Conservation (phyloP, 2,797 vertebrate genomes). For the Arnoldichthys spilopterus region DNA sequence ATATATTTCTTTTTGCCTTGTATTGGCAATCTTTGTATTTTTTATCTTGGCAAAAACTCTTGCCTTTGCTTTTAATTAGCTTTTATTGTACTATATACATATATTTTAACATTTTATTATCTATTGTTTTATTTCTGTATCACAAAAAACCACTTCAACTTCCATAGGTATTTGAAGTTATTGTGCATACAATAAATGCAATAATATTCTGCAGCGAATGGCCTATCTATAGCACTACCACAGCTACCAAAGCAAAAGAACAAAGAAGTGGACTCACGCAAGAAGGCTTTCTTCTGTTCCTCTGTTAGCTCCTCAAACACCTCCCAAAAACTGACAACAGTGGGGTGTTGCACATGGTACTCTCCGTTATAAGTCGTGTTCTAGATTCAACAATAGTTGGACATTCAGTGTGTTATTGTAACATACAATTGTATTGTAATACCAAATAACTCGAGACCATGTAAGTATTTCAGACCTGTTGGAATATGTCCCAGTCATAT, state of each 20-base stretch:
- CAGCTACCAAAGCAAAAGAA: not conserved
- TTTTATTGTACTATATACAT: too few relatives aligned
- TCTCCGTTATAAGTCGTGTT: constrained; percentile 90
- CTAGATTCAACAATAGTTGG: constrained; percentile 67
- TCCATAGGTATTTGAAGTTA: too few relatives aligned
- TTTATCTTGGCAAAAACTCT: too few relatives aligned
- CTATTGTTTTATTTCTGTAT: too few relatives aligned
- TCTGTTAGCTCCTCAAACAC: constrained; percentile 88
- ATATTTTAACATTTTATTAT: too few relatives aligned
- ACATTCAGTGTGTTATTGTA: not conserved
- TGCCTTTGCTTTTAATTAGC: too few relatives aligned
- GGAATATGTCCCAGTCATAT: constrained; percentile 92
- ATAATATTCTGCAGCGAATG: too few relatives aligned
- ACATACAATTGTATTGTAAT: not conserved
- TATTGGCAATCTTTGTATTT: too few relatives aligned
- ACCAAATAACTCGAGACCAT: not conserved
- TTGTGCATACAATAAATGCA: too few relatives aligned
- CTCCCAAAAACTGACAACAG: constrained; percentile 90
- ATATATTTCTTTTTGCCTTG: too few relatives aligned
- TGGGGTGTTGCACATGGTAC: constrained; percentile 86
- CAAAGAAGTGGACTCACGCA: constrained; percentile 79
- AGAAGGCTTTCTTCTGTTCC: constrained; percentile 90
- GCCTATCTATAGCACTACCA: too few relatives aligned
- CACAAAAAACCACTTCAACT: too few relatives aligned
- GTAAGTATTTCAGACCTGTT: constrained; percentile 78